Percentiles rank a stretch among this genome's conserved stretches.
Evolutionary conservation across 2,888 invertebrate species (phyloP).

Genomic region (Meliscaeva auricollis): DNA sequence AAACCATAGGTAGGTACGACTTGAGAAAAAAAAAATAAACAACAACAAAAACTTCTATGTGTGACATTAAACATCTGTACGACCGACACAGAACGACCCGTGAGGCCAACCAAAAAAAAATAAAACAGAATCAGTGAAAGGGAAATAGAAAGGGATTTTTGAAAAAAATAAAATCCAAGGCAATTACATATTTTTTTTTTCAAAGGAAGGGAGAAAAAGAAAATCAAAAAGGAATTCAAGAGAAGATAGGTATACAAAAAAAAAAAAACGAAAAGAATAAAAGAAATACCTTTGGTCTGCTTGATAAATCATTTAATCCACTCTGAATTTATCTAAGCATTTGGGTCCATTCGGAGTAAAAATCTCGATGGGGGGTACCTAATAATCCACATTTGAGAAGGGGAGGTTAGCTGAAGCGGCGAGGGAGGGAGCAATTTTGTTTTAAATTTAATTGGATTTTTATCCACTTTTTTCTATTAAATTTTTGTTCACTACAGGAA

Average conservation of each 20-base stretch:
- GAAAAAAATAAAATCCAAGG: conserved; percentile 54
- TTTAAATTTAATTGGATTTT: conserved; percentile 14
- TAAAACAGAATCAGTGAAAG: conserved; percentile 53
- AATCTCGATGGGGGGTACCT: conserved; percentile 72
- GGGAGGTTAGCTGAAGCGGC: conserved; percentile 8
- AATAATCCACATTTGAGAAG: conserved; percentile 71
- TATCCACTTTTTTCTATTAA: background rate
- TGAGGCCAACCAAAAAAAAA: conserved; percentile 26
- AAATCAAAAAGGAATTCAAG: conserved; percentile 48
- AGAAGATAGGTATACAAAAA: conserved; percentile 9
- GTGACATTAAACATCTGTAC: conserved; percentile 74
- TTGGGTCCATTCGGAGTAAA: conserved; percentile 55
- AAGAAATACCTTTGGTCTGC: conserved; percentile 68
- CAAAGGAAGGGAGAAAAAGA: conserved; percentile 46
- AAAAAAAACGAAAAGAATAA: background rate
- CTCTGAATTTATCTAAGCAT: conserved; percentile 68
- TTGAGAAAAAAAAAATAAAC: conserved; percentile 25
- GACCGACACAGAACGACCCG: conserved; percentile 51
- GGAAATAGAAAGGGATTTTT: conserved; percentile 66
- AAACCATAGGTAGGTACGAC: conserved; percentile 30
- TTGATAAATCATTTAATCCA: conserved; percentile 76
- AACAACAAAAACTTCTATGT: conserved; percentile 58
- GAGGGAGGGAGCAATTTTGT: background rate
- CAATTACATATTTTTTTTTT: conserved; percentile 38
- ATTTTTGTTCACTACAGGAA: background rate